Evolutionary conservation across 2,797 vertebrate species (phyloP).

Genomic region (Distichodus sexfasciatus): DNA sequence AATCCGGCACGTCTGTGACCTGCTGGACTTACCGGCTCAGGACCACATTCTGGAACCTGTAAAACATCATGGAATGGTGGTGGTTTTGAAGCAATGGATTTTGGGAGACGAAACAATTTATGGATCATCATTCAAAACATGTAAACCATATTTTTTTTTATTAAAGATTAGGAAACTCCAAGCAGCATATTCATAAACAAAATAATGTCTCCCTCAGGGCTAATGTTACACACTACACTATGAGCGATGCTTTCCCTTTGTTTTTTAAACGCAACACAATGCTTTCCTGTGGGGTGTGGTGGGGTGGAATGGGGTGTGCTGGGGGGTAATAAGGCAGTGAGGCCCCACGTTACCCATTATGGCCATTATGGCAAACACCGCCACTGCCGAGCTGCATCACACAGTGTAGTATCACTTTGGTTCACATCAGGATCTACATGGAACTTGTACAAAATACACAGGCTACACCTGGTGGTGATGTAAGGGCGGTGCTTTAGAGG

Average conservation of each 20-base stretch:
- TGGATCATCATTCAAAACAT: constrained; percentile 43
- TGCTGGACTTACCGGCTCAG: too few relatives aligned
- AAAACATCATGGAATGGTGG: too few relatives aligned
- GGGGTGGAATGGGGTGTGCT: constrained; percentile 4
- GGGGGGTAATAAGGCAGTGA: constrained; percentile 42
- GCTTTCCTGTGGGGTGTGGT: constrained; percentile 22
- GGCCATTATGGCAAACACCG: constrained; percentile 31
- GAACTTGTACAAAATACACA: constrained; percentile 56
- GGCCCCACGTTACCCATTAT: constrained; percentile 31
- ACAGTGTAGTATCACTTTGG: constrained; percentile 59
- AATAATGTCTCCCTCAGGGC: constrained; percentile 66
- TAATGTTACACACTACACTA: constrained; percentile 61
- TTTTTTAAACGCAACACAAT: constrained; percentile 32
- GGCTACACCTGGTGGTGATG: constrained; percentile 15
- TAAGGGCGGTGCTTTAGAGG: too few relatives aligned
- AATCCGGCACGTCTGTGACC: too few relatives aligned
- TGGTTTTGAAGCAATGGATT: too few relatives aligned
- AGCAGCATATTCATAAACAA: constrained; percentile 81
- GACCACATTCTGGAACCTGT: too few relatives aligned
- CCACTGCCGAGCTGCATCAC: constrained; percentile 43
- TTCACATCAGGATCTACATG: constrained; percentile 58
- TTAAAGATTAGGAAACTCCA: constrained; percentile 81
- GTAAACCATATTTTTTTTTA: constrained; percentile 79
- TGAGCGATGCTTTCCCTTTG: constrained; percentile 31
- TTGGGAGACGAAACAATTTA: background rate